Base-by-base conservation (phyloP, 2,888 invertebrate genomes). In the Aricia artaxerxes region DNA sequence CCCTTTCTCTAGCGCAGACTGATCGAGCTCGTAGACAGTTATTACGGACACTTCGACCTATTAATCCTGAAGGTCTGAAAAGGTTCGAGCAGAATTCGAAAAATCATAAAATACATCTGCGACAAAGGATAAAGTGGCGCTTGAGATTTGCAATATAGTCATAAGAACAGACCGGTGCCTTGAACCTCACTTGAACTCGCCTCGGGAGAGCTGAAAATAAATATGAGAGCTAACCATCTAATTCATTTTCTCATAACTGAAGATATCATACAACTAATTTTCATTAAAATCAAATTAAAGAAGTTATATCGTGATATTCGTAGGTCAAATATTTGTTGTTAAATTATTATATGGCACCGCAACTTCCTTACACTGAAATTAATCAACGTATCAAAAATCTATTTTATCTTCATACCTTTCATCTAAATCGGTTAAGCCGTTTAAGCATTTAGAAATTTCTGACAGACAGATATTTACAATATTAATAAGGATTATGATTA, bases 51-150 rank as follows among this genome's bases (percentile, higher is more conserved):
- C 75, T 31, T 49, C 49, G 76, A 57, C 5, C 69, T 76, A 53
- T 76, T 76, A 76, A 57, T 76, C 76, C 53, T 35, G 31, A 76
- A 76, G 53, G 76, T 31, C 76, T 76, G 76, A 35, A 76, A 44
- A 76, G 31, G 76, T 76, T 49, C 49, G 57, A 76, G 57, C 76
- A 53, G 31, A 76, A 13, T 76, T 53, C 53, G 53, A 76, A 76
- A 53, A 76, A 76, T 16, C 53, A 76, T 76, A 76, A 76, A 76
- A 57, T 16, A 76, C 76, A 76, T 76, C 49, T 76, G 76, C 53
- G 57, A 76, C 76, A 76, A 16, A 76, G 53, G 76, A 76, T 35
- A 53, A 53, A 76, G 76, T 76, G 76, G 31, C 76, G 76, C 49
- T 35, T 31, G 76, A 76, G 53, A 53, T 49, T 57, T 35, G 76